Evolutionary conservation across 2,113 vertebrate species (phyloP).

Genomic region (Psammodynastes pulverulentus): DNA sequence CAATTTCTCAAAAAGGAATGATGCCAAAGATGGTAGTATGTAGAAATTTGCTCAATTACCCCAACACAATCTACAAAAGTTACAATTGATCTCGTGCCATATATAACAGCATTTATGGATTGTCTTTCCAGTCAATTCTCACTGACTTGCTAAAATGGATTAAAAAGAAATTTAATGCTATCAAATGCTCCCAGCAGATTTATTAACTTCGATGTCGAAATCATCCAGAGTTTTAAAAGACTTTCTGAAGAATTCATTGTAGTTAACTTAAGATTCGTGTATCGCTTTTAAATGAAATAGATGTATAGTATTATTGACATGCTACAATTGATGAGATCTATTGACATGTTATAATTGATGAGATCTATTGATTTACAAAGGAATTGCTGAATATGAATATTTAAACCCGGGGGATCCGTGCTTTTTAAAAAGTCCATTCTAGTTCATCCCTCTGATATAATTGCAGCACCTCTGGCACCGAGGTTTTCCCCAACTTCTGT

Average conservation of each 20-base stretch:
- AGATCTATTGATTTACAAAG: background rate
- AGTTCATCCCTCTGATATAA: background rate
- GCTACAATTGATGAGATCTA: background rate
- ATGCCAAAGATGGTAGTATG: background rate
- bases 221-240: background rate
- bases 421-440: background rate
- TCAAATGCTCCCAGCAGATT: background rate
- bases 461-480: background rate
- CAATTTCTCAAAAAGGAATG: background rate
- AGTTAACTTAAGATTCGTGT: background rate
- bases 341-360: background rate
- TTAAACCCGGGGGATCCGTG: background rate
- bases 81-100: background rate
- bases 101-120: background rate
- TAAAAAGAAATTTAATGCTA: background rate
- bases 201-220: background rate
- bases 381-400: background rate
- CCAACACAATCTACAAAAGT: background rate
- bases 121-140: background rate
- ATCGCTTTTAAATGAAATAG: background rate
- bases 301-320: background rate
- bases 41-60: background rate
- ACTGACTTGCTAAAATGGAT: background rate
- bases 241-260: background rate
- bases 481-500: background rate